Evolutionary conservation across 2,113 vertebrate species (phyloP), one percentile per base, ranked within the genome.

Genomic region (Gallinago media): DNA sequence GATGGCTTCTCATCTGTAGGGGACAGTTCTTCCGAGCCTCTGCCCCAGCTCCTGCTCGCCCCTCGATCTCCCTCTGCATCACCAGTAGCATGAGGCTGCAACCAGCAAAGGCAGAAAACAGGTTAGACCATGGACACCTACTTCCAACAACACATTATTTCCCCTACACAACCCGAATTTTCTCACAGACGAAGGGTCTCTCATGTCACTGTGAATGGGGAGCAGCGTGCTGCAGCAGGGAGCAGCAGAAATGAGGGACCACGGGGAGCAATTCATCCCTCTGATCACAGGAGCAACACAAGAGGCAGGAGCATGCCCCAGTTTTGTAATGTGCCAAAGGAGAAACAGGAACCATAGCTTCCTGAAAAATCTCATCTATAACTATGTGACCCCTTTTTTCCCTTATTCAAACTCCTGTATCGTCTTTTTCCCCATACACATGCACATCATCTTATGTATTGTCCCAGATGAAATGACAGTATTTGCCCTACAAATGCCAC

Each of bases 11-110:
- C 32, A 13, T 8, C 62, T n/a, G 46, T 47, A 62, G 27, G n/a
- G 17, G 9, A 34, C 0, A 0, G 27, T 14, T 68, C 8, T 13
- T 52, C 49, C 1, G 1, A 83, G 19, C 8, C 44, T 26, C n/a
- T 34, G 19, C 8, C 34, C 29, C 70, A 62, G 23, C 44, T 68
- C 34, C 49, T 23, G 49, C 18, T 67, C 8, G 12, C 8, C 1
- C 2, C 22, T 25, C 2, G 1, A 8, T 56, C 31, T 76, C 38
- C 38, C 44, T 7, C 8, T 36, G 12, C 15, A 32, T 13, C 50
- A 47, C 12, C 44, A 73, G 58, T 1, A 36, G 13, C 0, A 1
- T 59, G 52, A 84, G 63, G 34, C 34, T 77, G 72, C 46, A 91
- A 19, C 1, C 27, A 77, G 63, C 46, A 49, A 77, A 73, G 23